Evolutionary conservation across 2,888 invertebrate genomes (phyloP).

Genomic region (Eledone cirrhosa): DNA sequence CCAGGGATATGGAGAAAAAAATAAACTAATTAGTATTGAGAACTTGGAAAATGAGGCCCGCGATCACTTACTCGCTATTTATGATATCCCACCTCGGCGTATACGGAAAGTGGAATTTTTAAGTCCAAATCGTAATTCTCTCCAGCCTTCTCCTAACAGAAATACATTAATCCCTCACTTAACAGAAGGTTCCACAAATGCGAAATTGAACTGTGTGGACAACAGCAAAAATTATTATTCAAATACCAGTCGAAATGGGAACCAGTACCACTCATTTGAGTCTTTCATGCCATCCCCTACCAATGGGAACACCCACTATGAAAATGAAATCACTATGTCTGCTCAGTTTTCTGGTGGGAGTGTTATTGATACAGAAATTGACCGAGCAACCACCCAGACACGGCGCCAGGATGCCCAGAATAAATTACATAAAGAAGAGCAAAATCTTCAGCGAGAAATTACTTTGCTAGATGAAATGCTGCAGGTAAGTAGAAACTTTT

Average conservation of each 20-base stretch:
- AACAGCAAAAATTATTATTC: not conserved
- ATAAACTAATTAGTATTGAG: constrained; percentile 52
- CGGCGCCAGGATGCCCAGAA: constrained; percentile 46
- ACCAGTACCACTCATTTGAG: not conserved
- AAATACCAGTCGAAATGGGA: not conserved
- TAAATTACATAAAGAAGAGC: constrained; percentile 50
- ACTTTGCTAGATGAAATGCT: constrained; percentile 58
- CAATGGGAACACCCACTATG: not conserved
- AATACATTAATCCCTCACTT: not conserved
- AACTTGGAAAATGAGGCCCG: constrained; percentile 44
- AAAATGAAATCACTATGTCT: constrained; percentile 32
- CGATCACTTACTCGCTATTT: constrained; percentile 50
- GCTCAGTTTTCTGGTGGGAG: constrained; percentile 36
- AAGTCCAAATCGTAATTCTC: constrained; percentile 18
- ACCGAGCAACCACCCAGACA: constrained; percentile 35
- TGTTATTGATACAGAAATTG: constrained; percentile 45
- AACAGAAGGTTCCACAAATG: not conserved
- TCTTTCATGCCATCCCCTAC: not conserved
- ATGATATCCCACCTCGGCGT: constrained; percentile 56
- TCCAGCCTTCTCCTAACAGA: not conserved
- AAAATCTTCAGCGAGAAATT: constrained; percentile 54
- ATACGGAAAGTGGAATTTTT: constrained; percentile 44
- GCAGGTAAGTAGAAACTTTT: constrained; percentile 39
- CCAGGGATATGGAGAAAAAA: constrained; percentile 45
- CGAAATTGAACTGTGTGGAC: not conserved